Base-by-base conservation (phyloP, 35 echinoderm and acorn worm species). In the Strongylocentrotus purpuratus region DNA sequence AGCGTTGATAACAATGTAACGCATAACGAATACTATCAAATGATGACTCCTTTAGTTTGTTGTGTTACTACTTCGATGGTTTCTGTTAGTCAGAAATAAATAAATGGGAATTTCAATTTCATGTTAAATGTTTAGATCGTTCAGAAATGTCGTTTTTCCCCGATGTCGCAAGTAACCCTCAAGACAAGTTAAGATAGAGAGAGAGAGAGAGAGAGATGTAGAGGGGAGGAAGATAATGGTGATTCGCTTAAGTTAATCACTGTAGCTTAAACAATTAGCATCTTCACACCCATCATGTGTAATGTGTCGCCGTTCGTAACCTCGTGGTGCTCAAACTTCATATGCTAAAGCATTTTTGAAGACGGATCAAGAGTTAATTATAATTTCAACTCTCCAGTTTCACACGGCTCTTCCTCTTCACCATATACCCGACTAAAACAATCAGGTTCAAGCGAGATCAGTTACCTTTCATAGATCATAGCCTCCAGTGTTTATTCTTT, bases 401-500 rank as follows among this genome's bases (percentile, higher is more conserved):
- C 20, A 18, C 65, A 78, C 25, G 18, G 28, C 65, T n/a, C 50
- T 55, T 12, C 25, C 20, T 78, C 2, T 59, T 8, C 22, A 78
- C n/a, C 65, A 4, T n/a, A n/a, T 22, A 78, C 65, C 22, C 28
- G 20, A n/a, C 65, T 78, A 78, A 78, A 78, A 78, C 65, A 78
- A 78, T 78, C 65, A 78, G 65, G 65, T 78, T 78, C 65, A 78
- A n/a, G 4, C 25, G 20, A 78, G 65, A 78, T 78, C 65, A 78
- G 65, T 78, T 78, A 78, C 65, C 65, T 78, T 78, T 78, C 65
- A 8, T n/a, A 78, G 20, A 78, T 28, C 65, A 78, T n/a, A 78
- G 65, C 65, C 65, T 78, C 65, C 20, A 78, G 65, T 78, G 65
- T 78, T 78, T 78, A 78, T 78, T 78, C 65, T n/a, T 78, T 78